Conservation (phyloP, 2,113 vertebrate species). For the Apodemus speciosus region DNA sequence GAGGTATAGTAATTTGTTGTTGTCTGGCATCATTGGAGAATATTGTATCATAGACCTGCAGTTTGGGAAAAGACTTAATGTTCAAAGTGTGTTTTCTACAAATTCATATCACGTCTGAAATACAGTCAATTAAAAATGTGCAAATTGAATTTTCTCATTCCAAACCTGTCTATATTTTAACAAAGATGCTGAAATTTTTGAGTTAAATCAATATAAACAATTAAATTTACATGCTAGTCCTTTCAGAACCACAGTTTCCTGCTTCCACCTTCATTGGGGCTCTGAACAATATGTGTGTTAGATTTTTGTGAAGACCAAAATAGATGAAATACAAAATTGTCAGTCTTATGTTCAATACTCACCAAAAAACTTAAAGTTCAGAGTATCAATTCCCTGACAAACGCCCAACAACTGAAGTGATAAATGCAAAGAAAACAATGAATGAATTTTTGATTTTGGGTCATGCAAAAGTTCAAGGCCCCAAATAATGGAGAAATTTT, state of each 20-base stretch:
- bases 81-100: neutral
- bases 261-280: neutral
- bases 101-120: neutral
- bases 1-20: neutral
- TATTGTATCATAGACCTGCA: neutral
- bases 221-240: neutral
- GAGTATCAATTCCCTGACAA: neutral
- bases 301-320: neutral
- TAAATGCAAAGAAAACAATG: neutral
- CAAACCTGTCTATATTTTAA: neutral
- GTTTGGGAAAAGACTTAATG: neutral
- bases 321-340: neutral
- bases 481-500: neutral
- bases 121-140: neutral
- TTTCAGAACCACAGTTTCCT: neutral
- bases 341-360: neutral
- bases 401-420: neutral
- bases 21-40: neutral
- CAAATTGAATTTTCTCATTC: neutral
- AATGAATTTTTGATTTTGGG: neutral
- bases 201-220: neutral
- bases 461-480: neutral
- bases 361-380: neutral
- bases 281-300: neutral
- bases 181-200: neutral